Evolutionary conservation across 2,888 invertebrate genomes (phyloP), one percentile per base, ranked within the genome.

Genomic region (Diploptera punctata): DNA sequence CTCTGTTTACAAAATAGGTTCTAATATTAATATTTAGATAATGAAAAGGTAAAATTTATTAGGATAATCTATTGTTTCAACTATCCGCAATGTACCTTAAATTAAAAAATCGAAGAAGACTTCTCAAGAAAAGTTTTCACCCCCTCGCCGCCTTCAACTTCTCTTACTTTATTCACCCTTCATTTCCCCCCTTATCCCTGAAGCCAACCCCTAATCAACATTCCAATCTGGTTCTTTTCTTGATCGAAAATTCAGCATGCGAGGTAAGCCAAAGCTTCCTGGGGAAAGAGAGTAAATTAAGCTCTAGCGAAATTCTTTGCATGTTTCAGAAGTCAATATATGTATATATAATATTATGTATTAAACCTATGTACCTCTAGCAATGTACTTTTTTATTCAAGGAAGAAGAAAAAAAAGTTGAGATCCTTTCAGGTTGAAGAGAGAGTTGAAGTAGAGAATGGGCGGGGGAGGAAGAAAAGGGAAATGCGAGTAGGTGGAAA

Each of bases 161-260:
- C 19, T 65, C 81, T 81, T 54, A 24, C 54, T 57, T 54, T 60
- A n/a, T 61, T 70, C 69, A 38, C 54, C 81, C 81, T 81, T 80
- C 79, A 77, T 78, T 79, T 78, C 76, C 76, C 77, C 75, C 67
- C 67, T 54, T 65, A 67, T 68, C 76, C 76, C 74, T n/a, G n/a
- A n/a, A 76, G 24, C 57, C 65, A 31, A 68, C n/a, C n/a, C 38
- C 75, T 75, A 75, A 73, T 73, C 75, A 75, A 70, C 73, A 73
- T 75, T 75, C 71, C 71, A 68, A 73, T 73, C 71, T 71, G 67
- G 73, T 73, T 71, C 73, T 68, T n/a, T 49, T 70, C 72, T 69
- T 73, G 74, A 74, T 76, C 73, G 70, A 72, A 73, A 72, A 74
- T 73, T 68, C 74, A 70, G 61, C 62, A 54, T 65, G 65, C 65